Percentiles rank a stretch among this genome's conserved stretches.
These are phyloP conservation scores for Thera britannica DNA, from an alignment of 2,888 invertebrate genomes.

Conservation along the genomic window DNA sequence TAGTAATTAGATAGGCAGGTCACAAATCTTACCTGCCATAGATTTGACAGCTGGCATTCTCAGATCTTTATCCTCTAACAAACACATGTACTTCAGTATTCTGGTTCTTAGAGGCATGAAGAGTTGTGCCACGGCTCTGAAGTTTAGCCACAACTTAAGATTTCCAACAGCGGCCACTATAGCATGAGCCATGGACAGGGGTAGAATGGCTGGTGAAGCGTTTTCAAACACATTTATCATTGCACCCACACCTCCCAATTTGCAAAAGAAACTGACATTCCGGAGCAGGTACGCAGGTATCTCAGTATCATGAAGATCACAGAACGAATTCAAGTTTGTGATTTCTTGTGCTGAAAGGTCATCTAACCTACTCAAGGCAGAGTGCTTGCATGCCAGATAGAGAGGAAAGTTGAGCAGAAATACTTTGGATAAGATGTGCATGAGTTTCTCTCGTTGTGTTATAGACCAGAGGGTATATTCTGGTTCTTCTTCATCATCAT, in stretches of 20 bases:
- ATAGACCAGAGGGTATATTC: slow-evolving; percentile 87
- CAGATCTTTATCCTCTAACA: slow-evolving; percentile 95
- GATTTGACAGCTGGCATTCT: slow-evolving; percentile 94
- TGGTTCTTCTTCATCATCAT: slow-evolving; percentile 38
- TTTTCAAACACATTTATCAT: slow-evolving; percentile 94
- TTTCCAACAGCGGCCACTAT: slow-evolving; percentile 96
- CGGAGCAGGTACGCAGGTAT: slow-evolving; percentile 95
- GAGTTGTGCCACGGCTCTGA: slow-evolving; percentile 93
- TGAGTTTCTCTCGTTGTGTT: slow-evolving; percentile 94
- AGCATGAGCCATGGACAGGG: slow-evolving; percentile 95
- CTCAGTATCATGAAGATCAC: slow-evolving; percentile 97
- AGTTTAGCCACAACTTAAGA: slow-evolving; percentile 96
- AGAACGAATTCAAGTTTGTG: slow-evolving; percentile 90
- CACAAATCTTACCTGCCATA: slow-evolving; percentile 90
- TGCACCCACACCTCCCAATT: slow-evolving; percentile 94
- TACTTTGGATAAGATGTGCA: slow-evolving; percentile 93
- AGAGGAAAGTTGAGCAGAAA: slow-evolving; percentile 96
- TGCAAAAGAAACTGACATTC: slow-evolving; percentile 97
- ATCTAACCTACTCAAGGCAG: slow-evolving; percentile 91
- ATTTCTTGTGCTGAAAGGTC: slow-evolving; percentile 94
- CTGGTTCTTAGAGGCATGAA: slow-evolving; percentile 94
- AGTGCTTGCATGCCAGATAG: slow-evolving; percentile 94
- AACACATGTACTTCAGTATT: slow-evolving; percentile 97
- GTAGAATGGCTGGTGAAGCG: slow-evolving; percentile 89
- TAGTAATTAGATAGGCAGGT: neutral